These are phyloP conservation scores for Mormyrus lacerda DNA, from an alignment of 2,113 vertebrate species.

Conservation along the genomic window DNA sequence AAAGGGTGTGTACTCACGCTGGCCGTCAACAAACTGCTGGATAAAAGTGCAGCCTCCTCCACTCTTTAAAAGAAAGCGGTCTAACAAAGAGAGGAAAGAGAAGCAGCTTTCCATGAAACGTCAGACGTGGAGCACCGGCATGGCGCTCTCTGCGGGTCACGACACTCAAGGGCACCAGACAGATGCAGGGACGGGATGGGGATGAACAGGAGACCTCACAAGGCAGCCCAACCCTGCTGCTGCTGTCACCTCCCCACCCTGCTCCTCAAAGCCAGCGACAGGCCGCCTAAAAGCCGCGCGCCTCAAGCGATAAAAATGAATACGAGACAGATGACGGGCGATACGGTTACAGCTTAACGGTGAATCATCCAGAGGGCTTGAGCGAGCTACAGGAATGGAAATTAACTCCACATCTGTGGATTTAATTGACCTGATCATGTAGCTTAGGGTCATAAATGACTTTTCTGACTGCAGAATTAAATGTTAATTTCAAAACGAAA, in stretches of 20 bases:
- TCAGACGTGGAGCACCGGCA: conserved; percentile 29
- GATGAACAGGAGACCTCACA: conserved; percentile 22
- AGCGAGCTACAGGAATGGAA: background rate
- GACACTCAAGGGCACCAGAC: conserved; percentile 27
- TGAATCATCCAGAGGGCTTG: background rate
- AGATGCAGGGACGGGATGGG: conserved; percentile 30
- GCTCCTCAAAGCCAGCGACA: background rate
- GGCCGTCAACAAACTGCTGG: conserved; percentile 91
- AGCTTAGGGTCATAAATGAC: background rate
- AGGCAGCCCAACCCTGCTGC: background rate
- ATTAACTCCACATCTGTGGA: background rate
- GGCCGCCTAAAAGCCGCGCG: background rate
- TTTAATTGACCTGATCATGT: background rate
- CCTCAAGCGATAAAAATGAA: background rate
- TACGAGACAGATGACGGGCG: background rate
- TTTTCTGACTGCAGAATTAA: background rate
- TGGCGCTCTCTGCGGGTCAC: conserved; percentile 15
- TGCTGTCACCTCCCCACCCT: background rate
- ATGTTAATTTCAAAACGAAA: background rate
- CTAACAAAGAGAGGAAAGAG: conserved; percentile 79
- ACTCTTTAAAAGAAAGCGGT: conserved; percentile 94
- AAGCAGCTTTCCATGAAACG: conserved; percentile 53
- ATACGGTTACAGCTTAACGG: background rate
- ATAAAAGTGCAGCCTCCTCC: conserved; percentile 89
- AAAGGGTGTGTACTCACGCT: conserved; percentile 86